Conservation (phyloP, 2,797 vertebrate genomes). For the Neostethus bicornis region DNA sequence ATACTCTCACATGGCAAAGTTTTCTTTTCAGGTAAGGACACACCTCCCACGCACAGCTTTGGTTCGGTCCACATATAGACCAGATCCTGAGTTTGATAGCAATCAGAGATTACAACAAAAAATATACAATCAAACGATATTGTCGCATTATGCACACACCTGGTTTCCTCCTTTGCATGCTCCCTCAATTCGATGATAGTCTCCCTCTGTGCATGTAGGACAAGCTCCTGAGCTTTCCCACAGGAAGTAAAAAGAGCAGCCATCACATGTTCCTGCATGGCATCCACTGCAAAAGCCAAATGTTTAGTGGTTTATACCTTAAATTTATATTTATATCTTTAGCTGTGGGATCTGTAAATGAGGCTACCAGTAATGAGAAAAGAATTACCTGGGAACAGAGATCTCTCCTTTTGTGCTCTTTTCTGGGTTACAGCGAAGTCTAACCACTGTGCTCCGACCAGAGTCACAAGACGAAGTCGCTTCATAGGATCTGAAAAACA, state of each 20-base stretch:
- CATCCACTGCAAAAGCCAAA: conserved; percentile 81
- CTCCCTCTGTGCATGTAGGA: conserved; percentile 88
- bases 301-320: too few species aligned
- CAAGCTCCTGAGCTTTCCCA: conserved; percentile 96
- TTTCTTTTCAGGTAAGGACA: conserved; percentile 87
- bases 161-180: conserved; percentile 91
- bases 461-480: conserved; percentile 88
- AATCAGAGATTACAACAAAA: conserved; percentile 1
- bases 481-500: conserved; percentile 83
- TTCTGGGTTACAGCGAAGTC: conserved; percentile 88
- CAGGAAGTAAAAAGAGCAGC: conserved; percentile 91
- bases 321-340: too few species aligned
- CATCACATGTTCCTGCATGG: conserved; percentile 93
- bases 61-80: conserved; percentile 95
- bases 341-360: not conserved
- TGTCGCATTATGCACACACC: conserved; percentile 64
- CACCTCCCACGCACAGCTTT: conserved; percentile 89
- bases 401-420: conserved; percentile 84
- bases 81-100: conserved; percentile 80
- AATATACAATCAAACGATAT: too few species aligned
- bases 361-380: not conserved
- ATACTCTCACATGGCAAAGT: conserved; percentile 87
- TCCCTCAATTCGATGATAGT: conserved; percentile 93
- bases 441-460: conserved; percentile 90
- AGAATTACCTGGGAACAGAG: conserved; percentile 87